A percentile compares a stretch with the other conserved stretches of the same genome.
Conservation (phyloP, 2,888 invertebrate species). For the Mystacides longicornis region DNA sequence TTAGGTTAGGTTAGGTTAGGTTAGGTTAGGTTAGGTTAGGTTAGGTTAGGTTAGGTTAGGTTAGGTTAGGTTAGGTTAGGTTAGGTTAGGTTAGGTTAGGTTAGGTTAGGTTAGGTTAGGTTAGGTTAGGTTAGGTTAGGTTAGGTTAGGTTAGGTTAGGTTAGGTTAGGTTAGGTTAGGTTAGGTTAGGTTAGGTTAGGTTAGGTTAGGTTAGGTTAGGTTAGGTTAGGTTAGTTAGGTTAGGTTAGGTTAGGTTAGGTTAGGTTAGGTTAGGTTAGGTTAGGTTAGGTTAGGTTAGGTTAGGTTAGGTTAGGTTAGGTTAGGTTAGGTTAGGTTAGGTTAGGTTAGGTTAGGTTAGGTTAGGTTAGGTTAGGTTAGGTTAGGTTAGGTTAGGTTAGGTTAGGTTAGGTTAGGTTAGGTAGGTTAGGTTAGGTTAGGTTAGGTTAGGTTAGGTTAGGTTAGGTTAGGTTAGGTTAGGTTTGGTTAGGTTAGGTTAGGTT, state of each 20-base stretch:
- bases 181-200: slow-evolving; percentile 2
- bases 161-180: slow-evolving; percentile 2
- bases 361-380: slow-evolving; percentile 2
- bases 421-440: slow-evolving; percentile 2
- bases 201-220: slow-evolving; percentile 2
- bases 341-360: slow-evolving; percentile 2
- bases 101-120: slow-evolving; percentile 2
- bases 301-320: slow-evolving; percentile 2
- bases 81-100: slow-evolving; percentile 2
- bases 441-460: slow-evolving; percentile 2
- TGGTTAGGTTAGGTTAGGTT: slow-evolving; percentile 2
- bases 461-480: slow-evolving; percentile 2
- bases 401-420: slow-evolving; percentile 2
- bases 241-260: slow-evolving; percentile 2
- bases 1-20: slow-evolving; percentile 2
- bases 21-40: slow-evolving; percentile 2
- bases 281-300: slow-evolving; percentile 2
- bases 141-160: slow-evolving; percentile 2
- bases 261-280: slow-evolving; percentile 2
- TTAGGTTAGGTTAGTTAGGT: slow-evolving; percentile 2
- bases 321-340: slow-evolving; percentile 2
- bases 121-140: slow-evolving; percentile 2
- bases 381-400: slow-evolving; percentile 2
- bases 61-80: slow-evolving; percentile 2
- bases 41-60: slow-evolving; percentile 2